A percentile compares a stretch with the other conserved stretches of the same genome.
Evolutionary conservation across 37 sponge, comb jelly and placozoan species (phyloP).

Genomic region (Beroe forskalii): DNA sequence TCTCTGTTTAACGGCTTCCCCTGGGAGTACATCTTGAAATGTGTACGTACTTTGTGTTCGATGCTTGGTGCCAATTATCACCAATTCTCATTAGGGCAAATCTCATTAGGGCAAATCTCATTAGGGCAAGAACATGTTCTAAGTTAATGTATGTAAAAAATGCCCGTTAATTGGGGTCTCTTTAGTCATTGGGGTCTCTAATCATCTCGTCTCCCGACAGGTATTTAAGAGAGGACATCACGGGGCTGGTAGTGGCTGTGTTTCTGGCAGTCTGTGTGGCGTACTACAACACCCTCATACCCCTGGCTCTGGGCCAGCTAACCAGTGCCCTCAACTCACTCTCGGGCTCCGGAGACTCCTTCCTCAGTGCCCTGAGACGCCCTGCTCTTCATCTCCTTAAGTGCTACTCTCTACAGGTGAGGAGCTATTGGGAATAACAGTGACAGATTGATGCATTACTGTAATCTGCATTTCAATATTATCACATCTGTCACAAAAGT

Average conservation of each 20-base stretch:
- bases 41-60: not conserved
- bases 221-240: constrained; percentile 9
- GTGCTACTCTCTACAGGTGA: constrained; percentile 37
- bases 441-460: no score
- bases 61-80: no score
- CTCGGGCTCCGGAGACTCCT: not conserved
- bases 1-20: not conserved
- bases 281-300: constrained; percentile 49
- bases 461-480: no score
- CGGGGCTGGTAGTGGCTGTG: constrained; percentile 1
- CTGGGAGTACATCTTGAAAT: not conserved
- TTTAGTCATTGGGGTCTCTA: not conserved
- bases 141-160: no score
- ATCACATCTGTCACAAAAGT: no score
- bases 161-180: not conserved
- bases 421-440: not conserved
- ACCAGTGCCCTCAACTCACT: constrained; percentile 59
- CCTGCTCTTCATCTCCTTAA: constrained; percentile 33
- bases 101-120: no score
- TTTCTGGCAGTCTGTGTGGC: constrained; percentile 20
- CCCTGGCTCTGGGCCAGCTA: constrained; percentile 42
- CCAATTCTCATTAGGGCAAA: no score
- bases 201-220: not conserved
- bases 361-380: not conserved
- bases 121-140: no score